phyloP scores from a whole-genome alignment of 2,888 invertebrate genomes.

The Melangyna quadrimaculata region DNA sequence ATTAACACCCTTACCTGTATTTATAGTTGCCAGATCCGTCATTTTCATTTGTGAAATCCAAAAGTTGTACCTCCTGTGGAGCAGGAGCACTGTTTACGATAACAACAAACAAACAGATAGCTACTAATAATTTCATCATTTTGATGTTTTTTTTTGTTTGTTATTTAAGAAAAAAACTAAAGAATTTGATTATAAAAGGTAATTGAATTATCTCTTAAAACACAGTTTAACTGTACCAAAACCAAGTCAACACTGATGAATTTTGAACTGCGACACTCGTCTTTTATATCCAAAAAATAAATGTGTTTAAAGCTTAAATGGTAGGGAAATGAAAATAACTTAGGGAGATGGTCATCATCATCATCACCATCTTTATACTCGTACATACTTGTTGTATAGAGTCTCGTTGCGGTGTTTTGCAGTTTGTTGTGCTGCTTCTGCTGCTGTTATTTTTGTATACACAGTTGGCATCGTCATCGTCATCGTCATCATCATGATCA shows the following conservation, averaged over 20 bases:
- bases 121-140: constrained; percentile 72
- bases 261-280: constrained; percentile 73
- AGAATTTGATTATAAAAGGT: neutral
- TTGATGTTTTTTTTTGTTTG: constrained; percentile 47
- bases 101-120: constrained; percentile 72
- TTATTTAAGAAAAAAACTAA: neutral
- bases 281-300: constrained; percentile 75
- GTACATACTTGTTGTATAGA: constrained; percentile 6
- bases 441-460: constrained; percentile 4
- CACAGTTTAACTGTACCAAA: constrained; percentile 61
- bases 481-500: constrained; percentile 4
- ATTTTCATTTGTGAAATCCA: constrained; percentile 73
- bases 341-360: constrained; percentile 71
- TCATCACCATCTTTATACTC: constrained; percentile 46
- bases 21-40: constrained; percentile 75
- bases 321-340: constrained; percentile 72
- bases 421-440: constrained; percentile 7
- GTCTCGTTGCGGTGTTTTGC: neutral
- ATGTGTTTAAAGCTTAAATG: constrained; percentile 66
- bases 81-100: constrained; percentile 73
- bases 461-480: neutral
- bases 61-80: constrained; percentile 72
- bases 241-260: constrained; percentile 73
- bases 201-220: constrained; percentile 17
- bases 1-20: constrained; percentile 73